Conservation (phyloP, 2,113 vertebrate genomes). For the Pseudopipra pipra region DNA sequence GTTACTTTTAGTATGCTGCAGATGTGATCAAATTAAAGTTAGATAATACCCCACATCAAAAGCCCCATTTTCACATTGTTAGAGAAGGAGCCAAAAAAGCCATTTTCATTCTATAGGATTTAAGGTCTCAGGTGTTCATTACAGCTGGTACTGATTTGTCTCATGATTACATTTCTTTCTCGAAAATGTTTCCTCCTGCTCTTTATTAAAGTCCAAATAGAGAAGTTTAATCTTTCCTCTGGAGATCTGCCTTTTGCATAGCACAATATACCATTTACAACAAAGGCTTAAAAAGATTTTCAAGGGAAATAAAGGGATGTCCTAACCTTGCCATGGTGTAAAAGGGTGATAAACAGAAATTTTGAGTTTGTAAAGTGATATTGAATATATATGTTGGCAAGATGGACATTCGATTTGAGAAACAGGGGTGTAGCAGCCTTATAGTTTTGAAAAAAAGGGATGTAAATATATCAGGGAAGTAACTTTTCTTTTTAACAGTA, state of each 20-base stretch:
- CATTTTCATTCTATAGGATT: slow-evolving; percentile 18
- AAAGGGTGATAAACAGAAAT: background rate
- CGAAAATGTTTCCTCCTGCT: background rate
- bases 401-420: background rate
- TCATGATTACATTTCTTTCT: slow-evolving; percentile 53
- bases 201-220: slow-evolving; percentile 42
- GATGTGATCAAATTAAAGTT: slow-evolving; percentile 16
- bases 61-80: slow-evolving; percentile 2
- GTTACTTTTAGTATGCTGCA: background rate
- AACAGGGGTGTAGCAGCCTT: background rate
- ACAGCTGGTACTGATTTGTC: slow-evolving; percentile 14
- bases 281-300: slow-evolving; percentile 22
- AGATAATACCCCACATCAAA: background rate
- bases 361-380: background rate
- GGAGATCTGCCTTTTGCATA: slow-evolving; percentile 17
- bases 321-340: background rate
- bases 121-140: slow-evolving; percentile 52
- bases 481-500: background rate
- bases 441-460: background rate
- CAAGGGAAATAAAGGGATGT: slow-evolving; percentile 31
- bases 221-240: slow-evolving; percentile 52
- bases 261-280: slow-evolving; percentile 21
- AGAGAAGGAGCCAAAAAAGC: background rate
- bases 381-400: background rate
- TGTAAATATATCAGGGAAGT: background rate